Conservation (phyloP, 2,113 vertebrate genomes). For the Dromiciops gliroides region DNA sequence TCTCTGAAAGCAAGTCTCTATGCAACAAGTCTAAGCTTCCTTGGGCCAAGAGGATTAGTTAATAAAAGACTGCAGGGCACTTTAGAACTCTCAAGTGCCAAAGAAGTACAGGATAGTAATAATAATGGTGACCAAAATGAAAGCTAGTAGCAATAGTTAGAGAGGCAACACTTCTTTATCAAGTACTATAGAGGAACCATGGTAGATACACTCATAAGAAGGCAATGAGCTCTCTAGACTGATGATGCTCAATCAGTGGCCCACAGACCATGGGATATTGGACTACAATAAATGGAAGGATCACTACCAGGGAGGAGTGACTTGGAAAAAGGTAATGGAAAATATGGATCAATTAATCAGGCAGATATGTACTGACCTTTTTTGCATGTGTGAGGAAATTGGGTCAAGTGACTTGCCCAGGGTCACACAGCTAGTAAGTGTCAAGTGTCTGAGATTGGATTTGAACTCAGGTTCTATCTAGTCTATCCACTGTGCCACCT, state of each 20-base stretch:
- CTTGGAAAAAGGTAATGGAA: not conserved
- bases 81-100: not conserved
- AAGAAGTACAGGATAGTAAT: not conserved
- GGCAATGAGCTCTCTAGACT: not conserved
- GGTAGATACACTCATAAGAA: not conserved
- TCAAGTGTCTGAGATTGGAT: too few species aligned
- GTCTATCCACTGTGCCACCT: too few species aligned
- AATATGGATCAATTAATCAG: not conserved
- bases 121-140: not conserved
- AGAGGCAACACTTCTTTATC: not conserved
- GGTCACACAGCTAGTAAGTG: too few species aligned
- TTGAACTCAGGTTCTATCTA: too few species aligned
- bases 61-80: rapidly evolving
- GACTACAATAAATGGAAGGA: not conserved
- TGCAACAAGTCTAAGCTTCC: not conserved
- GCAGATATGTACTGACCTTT: not conserved
- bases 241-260: not conserved
- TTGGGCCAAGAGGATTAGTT: not conserved
- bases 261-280: not conserved
- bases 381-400: too few species aligned
- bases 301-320: not conserved
- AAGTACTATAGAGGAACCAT: not conserved
- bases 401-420: too few species aligned
- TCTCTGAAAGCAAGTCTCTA: not conserved
- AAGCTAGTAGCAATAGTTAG: not conserved